These are phyloP conservation scores for Cariama cristata DNA, from an alignment of 2,113 vertebrate genomes.

Conservation along the genomic window DNA sequence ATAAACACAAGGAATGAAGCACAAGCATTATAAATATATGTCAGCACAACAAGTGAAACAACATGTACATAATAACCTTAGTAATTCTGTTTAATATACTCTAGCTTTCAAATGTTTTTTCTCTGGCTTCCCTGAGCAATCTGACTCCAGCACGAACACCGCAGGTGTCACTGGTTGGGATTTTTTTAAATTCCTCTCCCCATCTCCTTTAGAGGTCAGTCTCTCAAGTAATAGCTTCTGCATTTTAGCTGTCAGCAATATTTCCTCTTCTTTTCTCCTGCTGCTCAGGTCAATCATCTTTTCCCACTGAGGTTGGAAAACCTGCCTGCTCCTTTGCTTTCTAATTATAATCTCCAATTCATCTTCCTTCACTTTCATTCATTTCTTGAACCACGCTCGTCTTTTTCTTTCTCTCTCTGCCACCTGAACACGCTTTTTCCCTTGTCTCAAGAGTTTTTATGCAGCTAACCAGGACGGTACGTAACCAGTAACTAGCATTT, in stretches of 20 bases:
- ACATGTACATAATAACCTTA: neutral
- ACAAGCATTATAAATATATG: neutral
- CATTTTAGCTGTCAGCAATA: constrained; percentile 60
- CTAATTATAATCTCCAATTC: constrained; percentile 48
- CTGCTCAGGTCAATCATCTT: constrained; percentile 59
- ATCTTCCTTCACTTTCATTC: constrained; percentile 37
- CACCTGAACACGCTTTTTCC: neutral
- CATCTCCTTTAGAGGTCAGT: constrained; percentile 8
- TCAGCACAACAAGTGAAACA: neutral
- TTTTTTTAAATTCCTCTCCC: neutral
- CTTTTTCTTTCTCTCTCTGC: neutral
- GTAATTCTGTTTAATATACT: neutral
- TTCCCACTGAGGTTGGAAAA: constrained; percentile 45
- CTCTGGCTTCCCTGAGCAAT: neutral
- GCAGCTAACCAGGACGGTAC: neutral
- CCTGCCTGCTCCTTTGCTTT: constrained; percentile 43
- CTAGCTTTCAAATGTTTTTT: neutral
- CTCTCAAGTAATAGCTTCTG: constrained; percentile 61
- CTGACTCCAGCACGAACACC: neutral
- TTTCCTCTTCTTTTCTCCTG: constrained; percentile 56
- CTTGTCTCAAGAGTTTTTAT: neutral
- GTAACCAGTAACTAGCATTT: neutral
- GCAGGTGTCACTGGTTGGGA: neutral
- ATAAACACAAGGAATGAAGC: neutral
- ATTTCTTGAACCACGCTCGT: neutral